Percentiles rank a stretch among this genome's conserved stretches.
These are phyloP conservation scores for Loxodonta africana DNA, from an alignment of 2,113 vertebrate species.

Conservation along the genomic window DNA sequence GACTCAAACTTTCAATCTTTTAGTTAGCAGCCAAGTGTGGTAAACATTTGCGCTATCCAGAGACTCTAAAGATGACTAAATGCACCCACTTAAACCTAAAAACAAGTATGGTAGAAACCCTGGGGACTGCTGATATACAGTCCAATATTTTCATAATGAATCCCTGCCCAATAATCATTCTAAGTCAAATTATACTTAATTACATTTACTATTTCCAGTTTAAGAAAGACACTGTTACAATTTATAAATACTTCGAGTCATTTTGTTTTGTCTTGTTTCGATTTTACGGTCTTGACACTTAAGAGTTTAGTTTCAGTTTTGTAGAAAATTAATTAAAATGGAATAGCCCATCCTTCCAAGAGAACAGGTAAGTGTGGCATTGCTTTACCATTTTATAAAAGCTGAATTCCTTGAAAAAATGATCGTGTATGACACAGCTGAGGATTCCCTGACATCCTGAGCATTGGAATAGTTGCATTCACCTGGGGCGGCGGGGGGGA, in stretches of 20 bases:
- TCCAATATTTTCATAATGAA: not conserved
- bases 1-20: too few species aligned
- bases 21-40: too few species aligned
- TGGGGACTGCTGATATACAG: not conserved
- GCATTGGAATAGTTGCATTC: not conserved
- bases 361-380: not conserved
- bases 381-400: not conserved
- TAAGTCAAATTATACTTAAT: not conserved
- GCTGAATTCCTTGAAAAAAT: not conserved
- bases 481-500: not conserved
- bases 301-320: not conserved
- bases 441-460: not conserved
- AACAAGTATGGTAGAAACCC: not conserved
- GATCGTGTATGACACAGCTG: not conserved
- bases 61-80: not conserved
- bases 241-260: not conserved
- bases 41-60: not conserved
- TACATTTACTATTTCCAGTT: conserved; percentile 6
- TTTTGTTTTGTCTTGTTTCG: not conserved
- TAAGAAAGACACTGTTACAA: not conserved
- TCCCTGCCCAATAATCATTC: not conserved
- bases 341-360: not conserved
- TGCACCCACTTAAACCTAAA: not conserved
- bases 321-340: conserved; percentile 13
- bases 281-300: not conserved